Conservation (phyloP, 2,113 vertebrate genomes). For the Silurus asotus region DNA sequence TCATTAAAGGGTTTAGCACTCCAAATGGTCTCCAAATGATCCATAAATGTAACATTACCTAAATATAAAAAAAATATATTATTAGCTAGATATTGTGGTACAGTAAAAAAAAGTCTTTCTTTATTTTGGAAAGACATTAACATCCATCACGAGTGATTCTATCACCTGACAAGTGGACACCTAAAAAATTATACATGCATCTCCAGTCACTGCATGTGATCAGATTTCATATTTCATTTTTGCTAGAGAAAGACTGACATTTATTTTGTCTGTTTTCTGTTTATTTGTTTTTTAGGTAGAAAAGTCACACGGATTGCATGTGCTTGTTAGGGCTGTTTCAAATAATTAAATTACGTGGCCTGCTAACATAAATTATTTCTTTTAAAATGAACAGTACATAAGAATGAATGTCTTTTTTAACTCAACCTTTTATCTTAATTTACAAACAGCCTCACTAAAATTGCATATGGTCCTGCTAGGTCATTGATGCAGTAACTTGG, state of each 20-base stretch:
- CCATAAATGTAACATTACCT: too few relatives aligned
- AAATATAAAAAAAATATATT: too few relatives aligned
- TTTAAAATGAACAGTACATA: not conserved
- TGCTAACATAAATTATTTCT: not conserved
- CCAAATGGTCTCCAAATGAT: too few relatives aligned
- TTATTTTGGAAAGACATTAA: not conserved
- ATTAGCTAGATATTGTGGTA: too few relatives aligned
- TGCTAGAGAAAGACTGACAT: not conserved
- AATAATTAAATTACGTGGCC: too few relatives aligned
- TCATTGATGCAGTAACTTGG: not conserved
- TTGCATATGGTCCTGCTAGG: not conserved
- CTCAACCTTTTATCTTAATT: not conserved
- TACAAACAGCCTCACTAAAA: not conserved
- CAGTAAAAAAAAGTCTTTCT: too few relatives aligned
- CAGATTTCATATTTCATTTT: not conserved
- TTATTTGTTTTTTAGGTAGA: not conserved
- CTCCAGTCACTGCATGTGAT: not conserved
- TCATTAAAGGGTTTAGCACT: too few relatives aligned
- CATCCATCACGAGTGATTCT: not conserved
- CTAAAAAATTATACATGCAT: not conserved
- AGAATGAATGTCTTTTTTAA: not conserved
- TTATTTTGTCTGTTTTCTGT: not conserved
- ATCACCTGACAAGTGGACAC: not conserved
- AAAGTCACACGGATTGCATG: too few relatives aligned
- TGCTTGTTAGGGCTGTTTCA: too few relatives aligned